A percentile compares a stretch with the other conserved stretches of the same genome.
Evolutionary conservation across 2,888 invertebrate species (phyloP).

Genomic region (Phasia obesa): DNA sequence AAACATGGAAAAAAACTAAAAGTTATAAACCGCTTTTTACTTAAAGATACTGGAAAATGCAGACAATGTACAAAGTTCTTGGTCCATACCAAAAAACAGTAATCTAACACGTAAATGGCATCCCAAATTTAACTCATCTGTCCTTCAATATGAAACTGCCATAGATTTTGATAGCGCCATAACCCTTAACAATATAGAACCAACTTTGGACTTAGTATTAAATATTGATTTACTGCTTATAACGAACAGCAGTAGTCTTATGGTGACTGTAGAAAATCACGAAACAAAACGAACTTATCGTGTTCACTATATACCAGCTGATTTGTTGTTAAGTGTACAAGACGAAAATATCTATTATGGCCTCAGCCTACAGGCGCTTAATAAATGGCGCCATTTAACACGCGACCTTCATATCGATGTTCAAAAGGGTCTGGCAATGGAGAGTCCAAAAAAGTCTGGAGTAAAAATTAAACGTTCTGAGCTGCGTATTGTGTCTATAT

Average conservation of each 20-base stretch:
- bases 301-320: slow-evolving; percentile 91
- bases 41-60: slow-evolving; percentile 87
- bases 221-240: slow-evolving; percentile 88
- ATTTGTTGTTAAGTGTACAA: slow-evolving; percentile 88
- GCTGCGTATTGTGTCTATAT: slow-evolving; percentile 85
- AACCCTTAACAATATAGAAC: slow-evolving; percentile 84
- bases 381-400: slow-evolving; percentile 90
- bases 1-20: background rate
- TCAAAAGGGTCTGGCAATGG: slow-evolving; percentile 92
- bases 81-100: slow-evolving; percentile 89
- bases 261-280: slow-evolving; percentile 89
- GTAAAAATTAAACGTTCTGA: slow-evolving; percentile 81
- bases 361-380: slow-evolving; percentile 85
- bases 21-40: background rate
- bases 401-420: slow-evolving; percentile 95
- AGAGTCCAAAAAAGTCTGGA: slow-evolving; percentile 75
- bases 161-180: slow-evolving; percentile 88
- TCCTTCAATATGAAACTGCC: slow-evolving; percentile 89
- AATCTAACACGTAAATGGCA: slow-evolving; percentile 86
- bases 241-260: slow-evolving; percentile 90
- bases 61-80: slow-evolving; percentile 86
- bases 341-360: slow-evolving; percentile 94
- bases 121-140: slow-evolving; percentile 84
- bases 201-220: slow-evolving; percentile 89
- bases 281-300: slow-evolving; percentile 90